Conservation (phyloP, 2,888 invertebrate species). For the Caenorhabditis virilis region DNA sequence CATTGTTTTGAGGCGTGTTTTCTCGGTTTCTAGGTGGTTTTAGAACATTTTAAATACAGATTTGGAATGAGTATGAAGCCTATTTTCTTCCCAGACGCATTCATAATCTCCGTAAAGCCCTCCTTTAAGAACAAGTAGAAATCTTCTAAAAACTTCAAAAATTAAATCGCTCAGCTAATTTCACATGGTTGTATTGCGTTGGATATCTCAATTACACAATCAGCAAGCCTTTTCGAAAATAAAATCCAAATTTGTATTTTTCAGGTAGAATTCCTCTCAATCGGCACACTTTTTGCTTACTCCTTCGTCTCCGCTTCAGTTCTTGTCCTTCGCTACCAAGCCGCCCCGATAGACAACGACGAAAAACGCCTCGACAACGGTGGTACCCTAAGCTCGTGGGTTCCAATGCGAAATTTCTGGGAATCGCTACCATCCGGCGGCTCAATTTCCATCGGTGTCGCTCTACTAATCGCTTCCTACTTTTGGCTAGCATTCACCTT, state of each 20-base stretch:
- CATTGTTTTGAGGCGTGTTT: too few relatives aligned
- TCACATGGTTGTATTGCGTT: too few relatives aligned
- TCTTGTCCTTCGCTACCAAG: conserved; percentile 64
- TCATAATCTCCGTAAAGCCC: too few relatives aligned
- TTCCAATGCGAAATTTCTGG: conserved; percentile 39
- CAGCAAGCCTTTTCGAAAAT: too few relatives aligned
- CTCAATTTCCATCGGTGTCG: conserved; percentile 36
- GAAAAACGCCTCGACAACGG: conserved; percentile 36
- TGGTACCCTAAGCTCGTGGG: conserved; percentile 40
- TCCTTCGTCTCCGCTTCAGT: conserved; percentile 62
- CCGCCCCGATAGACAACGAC: conserved; percentile 42
- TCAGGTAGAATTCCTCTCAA: conserved; percentile 68
- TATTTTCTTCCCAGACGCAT: too few relatives aligned
- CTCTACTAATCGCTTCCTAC: conserved; percentile 18
- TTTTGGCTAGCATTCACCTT: conserved; percentile 38
- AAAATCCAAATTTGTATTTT: too few relatives aligned
- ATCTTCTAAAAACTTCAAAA: background rate
- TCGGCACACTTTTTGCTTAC: conserved; percentile 56
- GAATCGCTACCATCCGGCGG: conserved; percentile 21
- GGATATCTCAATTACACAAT: too few relatives aligned
- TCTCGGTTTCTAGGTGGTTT: too few relatives aligned
- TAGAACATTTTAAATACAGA: too few relatives aligned
- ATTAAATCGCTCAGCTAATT: too few relatives aligned
- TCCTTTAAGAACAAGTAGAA: too few relatives aligned
- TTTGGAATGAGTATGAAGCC: too few relatives aligned